Evolutionary conservation across 2,797 vertebrate genomes (phyloP), one percentile per base, ranked within the genome.

Genomic region (Oceanodroma leucorhoa): DNA sequence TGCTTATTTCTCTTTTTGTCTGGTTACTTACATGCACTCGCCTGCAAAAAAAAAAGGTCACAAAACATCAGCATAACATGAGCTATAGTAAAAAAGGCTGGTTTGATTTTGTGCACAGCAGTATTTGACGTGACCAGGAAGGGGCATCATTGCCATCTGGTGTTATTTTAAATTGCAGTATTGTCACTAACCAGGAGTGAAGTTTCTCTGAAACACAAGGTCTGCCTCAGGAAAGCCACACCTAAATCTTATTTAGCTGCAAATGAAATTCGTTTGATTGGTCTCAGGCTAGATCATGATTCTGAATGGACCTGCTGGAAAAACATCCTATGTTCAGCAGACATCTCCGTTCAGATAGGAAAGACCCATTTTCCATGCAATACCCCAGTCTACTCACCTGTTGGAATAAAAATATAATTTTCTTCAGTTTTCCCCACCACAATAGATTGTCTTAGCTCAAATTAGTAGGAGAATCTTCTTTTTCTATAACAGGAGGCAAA

Each of bases 221-320:
- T 78, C 72, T 86, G 24, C 18, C 70, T 94, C 57, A 81, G 71
- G 60, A 92, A 83, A 80, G 66, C 60, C 53, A 55, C 51, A 84
- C 21, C 45, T 92, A 87, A 87, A 72, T 89, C 81, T 84, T 57
- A 36, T 26, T 93, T 79, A 95, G 71, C 51, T 77, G 36, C 83
- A 92, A 93, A 84, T 77, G 13, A 73, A 85, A 90, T 93, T 45
- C 89, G 24, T 79, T 90, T 70, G 70, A 48, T 93, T 79, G 45
- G 38, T 65, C 55, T 90, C 55, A 82, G 61, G 46, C 54, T 83
- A 50, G 22, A 65, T 91, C 24, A 46, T 62, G 41, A 76, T 76
- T 93, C 46, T 82, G 72, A 76, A 32, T 43, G 40, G 70, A 51
- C 43, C 62, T 4, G 1, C 62, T 84, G 40, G 30, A 53, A 88